Evolutionary conservation across 2,888 invertebrate species (phyloP).

Genomic region (Leptinotarsa tumamoca): DNA sequence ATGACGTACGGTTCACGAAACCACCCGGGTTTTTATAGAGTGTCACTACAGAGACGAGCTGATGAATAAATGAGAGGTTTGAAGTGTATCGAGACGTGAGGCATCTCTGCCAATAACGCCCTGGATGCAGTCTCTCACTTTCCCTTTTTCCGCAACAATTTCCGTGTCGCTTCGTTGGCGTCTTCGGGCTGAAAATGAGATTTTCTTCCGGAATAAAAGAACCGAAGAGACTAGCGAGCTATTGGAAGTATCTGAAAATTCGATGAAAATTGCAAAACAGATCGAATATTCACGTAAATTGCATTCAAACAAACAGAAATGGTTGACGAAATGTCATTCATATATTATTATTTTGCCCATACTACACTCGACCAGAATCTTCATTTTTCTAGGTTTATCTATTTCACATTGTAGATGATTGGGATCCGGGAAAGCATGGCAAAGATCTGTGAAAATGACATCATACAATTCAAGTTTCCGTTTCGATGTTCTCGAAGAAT

Average conservation of each 20-base stretch:
- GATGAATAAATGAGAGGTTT: constrained; percentile 48
- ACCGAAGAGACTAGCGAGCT: neutral
- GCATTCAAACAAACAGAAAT: too few species aligned
- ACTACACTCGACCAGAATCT: too few species aligned
- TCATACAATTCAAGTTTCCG: too few species aligned
- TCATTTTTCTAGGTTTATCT: too few species aligned
- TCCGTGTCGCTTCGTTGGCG: constrained; percentile 18
- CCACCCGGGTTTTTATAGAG: constrained; percentile 41
- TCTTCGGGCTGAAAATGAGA: neutral
- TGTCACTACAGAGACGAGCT: constrained; percentile 45
- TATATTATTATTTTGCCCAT: too few species aligned
- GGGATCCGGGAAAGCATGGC: too few species aligned
- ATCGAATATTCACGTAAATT: neutral
- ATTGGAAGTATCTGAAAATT: neutral
- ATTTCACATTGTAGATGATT: too few species aligned
- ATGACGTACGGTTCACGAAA: constrained; percentile 42
- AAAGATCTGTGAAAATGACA: too few species aligned
- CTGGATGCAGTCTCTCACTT: constrained; percentile 34
- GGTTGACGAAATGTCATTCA: too few species aligned
- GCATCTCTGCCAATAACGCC: constrained; percentile 23
- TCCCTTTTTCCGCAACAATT: constrained; percentile 27
- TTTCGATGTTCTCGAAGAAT: too few species aligned
- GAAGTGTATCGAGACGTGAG: constrained; percentile 35
- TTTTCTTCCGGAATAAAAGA: neutral
- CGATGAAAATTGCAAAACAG: neutral